These are phyloP conservation scores for Periophthalmodon schlosseri DNA, from an alignment of 2,113 vertebrate genomes.

Conservation along the genomic window DNA sequence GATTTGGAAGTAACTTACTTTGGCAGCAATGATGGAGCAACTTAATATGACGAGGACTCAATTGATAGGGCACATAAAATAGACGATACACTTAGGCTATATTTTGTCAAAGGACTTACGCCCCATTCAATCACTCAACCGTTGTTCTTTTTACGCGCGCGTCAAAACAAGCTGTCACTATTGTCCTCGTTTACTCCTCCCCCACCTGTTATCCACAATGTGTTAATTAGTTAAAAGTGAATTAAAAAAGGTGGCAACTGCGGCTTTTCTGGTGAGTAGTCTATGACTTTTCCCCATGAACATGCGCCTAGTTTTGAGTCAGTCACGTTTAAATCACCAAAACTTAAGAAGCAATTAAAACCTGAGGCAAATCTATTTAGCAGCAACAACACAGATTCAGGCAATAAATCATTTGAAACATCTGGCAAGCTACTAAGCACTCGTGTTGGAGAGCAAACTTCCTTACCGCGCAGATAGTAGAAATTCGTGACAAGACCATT, in stretches of 20 bases:
- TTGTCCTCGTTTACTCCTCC: constrained; percentile 24
- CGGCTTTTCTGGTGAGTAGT: not conserved
- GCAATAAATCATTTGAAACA: not conserved
- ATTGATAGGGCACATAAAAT: not conserved
- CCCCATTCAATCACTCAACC: not conserved
- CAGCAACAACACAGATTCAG: not conserved
- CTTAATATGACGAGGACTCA: not conserved
- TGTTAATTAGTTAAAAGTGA: not conserved
- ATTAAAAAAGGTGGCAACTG: not conserved
- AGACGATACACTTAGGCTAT: not conserved
- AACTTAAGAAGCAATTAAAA: not conserved
- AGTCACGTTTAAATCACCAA: not conserved
- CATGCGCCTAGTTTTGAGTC: not conserved
- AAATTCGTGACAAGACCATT: not conserved
- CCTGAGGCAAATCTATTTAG: not conserved
- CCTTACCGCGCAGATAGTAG: not conserved
- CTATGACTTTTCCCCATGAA: not conserved
- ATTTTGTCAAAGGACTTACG: constrained; percentile 6
- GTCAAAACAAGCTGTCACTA: constrained; percentile 50
- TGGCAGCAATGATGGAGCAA: not conserved
- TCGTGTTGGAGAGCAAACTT: constrained; percentile 20
- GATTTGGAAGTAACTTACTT: not conserved
- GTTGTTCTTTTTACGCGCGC: constrained; percentile 35
- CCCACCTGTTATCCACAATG: not conserved
- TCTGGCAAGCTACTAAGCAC: not conserved